These are phyloP conservation scores for Poicephalus meyeri DNA, from an alignment of 2,113 vertebrate species.

Conservation along the genomic window DNA sequence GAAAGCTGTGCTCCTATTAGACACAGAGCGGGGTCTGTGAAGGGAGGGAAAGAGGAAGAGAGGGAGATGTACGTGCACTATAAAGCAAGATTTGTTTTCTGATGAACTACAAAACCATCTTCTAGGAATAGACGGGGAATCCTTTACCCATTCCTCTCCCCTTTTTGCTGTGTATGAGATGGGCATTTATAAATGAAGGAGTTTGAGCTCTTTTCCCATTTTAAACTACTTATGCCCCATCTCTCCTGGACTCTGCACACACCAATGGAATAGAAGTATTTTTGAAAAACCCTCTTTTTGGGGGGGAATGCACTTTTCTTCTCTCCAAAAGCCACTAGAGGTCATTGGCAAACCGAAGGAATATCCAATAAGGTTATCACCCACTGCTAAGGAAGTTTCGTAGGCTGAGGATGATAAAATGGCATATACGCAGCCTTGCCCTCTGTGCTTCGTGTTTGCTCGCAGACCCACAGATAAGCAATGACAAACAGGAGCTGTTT, in stretches of 20 bases:
- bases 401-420: neutral
- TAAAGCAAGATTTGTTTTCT: neutral
- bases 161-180: neutral
- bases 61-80: accelerated
- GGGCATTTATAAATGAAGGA: neutral
- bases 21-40: neutral
- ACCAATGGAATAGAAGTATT: accelerated
- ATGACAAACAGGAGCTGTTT: neutral
- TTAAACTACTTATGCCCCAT: neutral
- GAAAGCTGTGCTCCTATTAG: neutral
- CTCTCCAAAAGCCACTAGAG: constrained; percentile 8
- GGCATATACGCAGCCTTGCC: neutral
- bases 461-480: neutral
- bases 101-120: neutral
- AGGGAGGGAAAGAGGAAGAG: neutral
- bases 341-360: constrained; percentile 11
- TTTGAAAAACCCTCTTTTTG: neutral
- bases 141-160: neutral
- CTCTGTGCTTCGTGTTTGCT: neutral
- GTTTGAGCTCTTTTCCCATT: neutral
- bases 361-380: accelerated
- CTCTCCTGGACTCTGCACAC: neutral
- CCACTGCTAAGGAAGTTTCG: accelerated
- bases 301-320: neutral
- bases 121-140: neutral